Conservation (phyloP, 2,888 invertebrate species). For the Sarcophaga rosellei region DNA sequence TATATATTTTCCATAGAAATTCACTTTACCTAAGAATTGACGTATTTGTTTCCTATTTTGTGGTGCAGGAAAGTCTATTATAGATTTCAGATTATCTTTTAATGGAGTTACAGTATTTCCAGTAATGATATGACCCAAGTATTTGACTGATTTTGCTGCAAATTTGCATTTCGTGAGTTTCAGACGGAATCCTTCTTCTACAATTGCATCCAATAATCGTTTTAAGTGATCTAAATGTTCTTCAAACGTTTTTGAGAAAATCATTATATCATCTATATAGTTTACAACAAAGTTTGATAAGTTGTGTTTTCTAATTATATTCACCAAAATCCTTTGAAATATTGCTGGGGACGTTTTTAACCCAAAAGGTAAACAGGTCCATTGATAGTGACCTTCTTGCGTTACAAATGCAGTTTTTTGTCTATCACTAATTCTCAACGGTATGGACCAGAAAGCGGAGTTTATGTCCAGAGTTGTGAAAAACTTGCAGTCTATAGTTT, state of each 20-base stretch:
- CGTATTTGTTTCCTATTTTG: conserved; percentile 59
- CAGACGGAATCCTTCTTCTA: conserved; percentile 66
- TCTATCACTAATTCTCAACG: conserved; percentile 58
- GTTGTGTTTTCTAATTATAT: conserved; percentile 67
- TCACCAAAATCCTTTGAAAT: conserved; percentile 67
- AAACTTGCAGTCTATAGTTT: conserved; percentile 58
- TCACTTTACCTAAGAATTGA: conserved; percentile 66
- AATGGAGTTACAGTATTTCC: conserved; percentile 62
- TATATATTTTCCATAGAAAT: conserved; percentile 66
- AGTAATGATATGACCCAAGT: conserved; percentile 67
- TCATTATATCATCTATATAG: conserved; percentile 69
- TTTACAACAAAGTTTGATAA: conserved; percentile 65
- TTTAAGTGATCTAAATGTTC: conserved; percentile 48
- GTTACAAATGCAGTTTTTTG: conserved; percentile 12
- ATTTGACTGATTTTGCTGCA: conserved; percentile 60
- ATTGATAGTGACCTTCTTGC: conserved; percentile 69
- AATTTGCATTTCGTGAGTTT: conserved; percentile 67
- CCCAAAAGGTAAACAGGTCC: conserved; percentile 68
- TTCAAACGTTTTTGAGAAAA: conserved; percentile 64
- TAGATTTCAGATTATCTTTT: conserved; percentile 56
- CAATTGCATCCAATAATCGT: conserved; percentile 65
- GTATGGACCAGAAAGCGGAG: conserved; percentile 6
- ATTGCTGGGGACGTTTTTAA: conserved; percentile 67
- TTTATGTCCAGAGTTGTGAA: neutral
- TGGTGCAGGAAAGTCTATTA: conserved; percentile 60